A percentile compares a stretch with the other conserved stretches of the same genome.
Evolutionary conservation across 2,888 invertebrate genomes (phyloP).

Genomic region (Quadroppia sp.): DNA sequence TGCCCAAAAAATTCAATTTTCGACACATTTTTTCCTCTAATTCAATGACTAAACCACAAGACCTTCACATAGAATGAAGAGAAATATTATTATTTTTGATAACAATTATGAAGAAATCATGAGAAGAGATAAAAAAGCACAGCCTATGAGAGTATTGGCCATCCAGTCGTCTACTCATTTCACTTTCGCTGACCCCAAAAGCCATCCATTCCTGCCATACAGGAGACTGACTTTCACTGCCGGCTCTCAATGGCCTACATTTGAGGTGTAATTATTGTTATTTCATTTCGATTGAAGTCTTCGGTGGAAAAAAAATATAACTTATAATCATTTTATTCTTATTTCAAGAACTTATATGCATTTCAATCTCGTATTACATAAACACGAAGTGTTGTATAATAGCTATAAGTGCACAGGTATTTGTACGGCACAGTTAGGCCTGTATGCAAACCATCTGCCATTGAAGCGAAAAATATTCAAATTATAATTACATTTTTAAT

Average conservation of each 20-base stretch:
- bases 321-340: too few relatives aligned
- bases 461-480: too few relatives aligned
- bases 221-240: constrained; percentile 27
- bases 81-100: too few relatives aligned
- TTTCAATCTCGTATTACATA: background rate
- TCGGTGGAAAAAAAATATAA: too few relatives aligned
- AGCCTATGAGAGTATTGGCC: background rate
- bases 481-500: too few relatives aligned
- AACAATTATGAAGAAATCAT: too few relatives aligned
- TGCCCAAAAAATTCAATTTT: background rate
- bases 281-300: background rate
- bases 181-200: constrained; percentile 33
- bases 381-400: too few relatives aligned
- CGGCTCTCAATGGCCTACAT: constrained; percentile 27
- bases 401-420: too few relatives aligned
- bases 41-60: background rate
- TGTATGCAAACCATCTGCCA: background rate
- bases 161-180: background rate
- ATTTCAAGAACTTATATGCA: too few relatives aligned
- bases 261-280: background rate
- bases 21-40: background rate
- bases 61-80: background rate
- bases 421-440: too few relatives aligned
- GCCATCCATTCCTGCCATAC: background rate
- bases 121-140: too few relatives aligned